Evolutionary conservation across 2,888 invertebrate species (phyloP), one percentile per base, ranked within the genome.

Genomic region (Emmelina monodactyla): DNA sequence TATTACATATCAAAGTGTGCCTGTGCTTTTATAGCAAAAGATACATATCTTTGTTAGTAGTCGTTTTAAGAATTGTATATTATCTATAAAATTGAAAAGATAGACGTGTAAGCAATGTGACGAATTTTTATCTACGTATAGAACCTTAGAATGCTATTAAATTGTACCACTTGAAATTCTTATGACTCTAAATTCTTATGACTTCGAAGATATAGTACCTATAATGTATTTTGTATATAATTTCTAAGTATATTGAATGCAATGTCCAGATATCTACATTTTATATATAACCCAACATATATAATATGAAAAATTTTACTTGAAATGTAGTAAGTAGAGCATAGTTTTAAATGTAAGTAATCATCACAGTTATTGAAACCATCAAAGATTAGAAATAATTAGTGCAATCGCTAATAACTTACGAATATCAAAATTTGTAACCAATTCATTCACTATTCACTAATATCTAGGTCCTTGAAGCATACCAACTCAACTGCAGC

Each of bases 1-100:
- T 65, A 60, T 66, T 65, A 76, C 78, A 79, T 79, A 79, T 79
- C 78, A 73, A 72, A 55, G 72, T 78, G 78, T 79, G 78, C 78
- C 78, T 79, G 72, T 67, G 76, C 78, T 75, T 76, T 42, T 57
- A 72, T 72, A 75, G 75, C 66, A 67, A 70, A 58, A 57, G 55
- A 63, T 63, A 75, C 72, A 76, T 78, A 75, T 76, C 75, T 64
- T 67, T 60, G 67, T 61, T 53, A 60, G 75, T 72, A 72, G 49
- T 47, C 67, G 65, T 64, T 67, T 69, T 67, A 69, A 72, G 68
- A 66, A 57, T 59, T 70, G 69, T 75, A 68, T 71, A 76, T 65
- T 57, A 46, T 56, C 55, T 58, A 51, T 46, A 43, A 54, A 53
- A 49, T 62, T 62, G 50, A 53, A 55, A 65, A 55, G 54, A 59